A percentile compares a stretch with the other conserved stretches of the same genome.
These are phyloP conservation scores for Drosophila paulistorum DNA, from an alignment of 1,140 invertebrate genomes.

Conservation along the genomic window DNA sequence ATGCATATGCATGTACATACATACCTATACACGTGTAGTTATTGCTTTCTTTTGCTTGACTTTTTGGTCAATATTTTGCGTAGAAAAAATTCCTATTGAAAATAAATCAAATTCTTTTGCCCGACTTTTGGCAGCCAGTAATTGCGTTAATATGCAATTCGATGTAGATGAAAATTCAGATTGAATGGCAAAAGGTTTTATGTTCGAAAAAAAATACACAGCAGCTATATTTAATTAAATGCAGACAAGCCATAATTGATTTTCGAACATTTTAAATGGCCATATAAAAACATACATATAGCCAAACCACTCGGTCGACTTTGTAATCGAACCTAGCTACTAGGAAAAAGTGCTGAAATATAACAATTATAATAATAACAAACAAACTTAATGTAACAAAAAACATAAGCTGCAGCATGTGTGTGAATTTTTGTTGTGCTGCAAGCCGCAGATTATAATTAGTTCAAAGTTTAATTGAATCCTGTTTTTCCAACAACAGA, in stretches of 20 bases:
- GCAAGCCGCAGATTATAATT: constrained; percentile 38
- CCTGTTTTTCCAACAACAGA: not conserved
- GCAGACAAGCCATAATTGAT: constrained; percentile 51
- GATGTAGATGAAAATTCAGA: constrained; percentile 2
- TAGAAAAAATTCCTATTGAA: constrained; percentile 36
- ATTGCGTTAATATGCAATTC: constrained; percentile 50
- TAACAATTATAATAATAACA: constrained; percentile 3
- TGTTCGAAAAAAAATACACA: constrained; percentile 32
- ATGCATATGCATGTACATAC: not conserved
- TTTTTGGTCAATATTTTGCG: constrained; percentile 14
- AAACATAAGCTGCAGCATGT: constrained; percentile 42
- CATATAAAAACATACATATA: not conserved
- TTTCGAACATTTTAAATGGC: constrained; percentile 20
- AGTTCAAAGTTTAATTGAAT: constrained; percentile 54
- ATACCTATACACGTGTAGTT: not conserved
- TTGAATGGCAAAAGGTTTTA: not conserved
- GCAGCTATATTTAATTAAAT: constrained; percentile 56
- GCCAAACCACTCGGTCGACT: constrained; percentile 34
- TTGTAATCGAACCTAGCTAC: constrained; percentile 57
- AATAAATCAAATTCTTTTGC: constrained; percentile 39
- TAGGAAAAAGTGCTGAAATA: constrained; percentile 41
- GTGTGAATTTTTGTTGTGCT: constrained; percentile 20
- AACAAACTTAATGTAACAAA: not conserved
- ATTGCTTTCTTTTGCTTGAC: constrained; percentile 3
- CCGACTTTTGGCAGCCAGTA: constrained; percentile 22